Conservation (phyloP, 2,888 invertebrate genomes). For the Calliphora vomitoria region DNA sequence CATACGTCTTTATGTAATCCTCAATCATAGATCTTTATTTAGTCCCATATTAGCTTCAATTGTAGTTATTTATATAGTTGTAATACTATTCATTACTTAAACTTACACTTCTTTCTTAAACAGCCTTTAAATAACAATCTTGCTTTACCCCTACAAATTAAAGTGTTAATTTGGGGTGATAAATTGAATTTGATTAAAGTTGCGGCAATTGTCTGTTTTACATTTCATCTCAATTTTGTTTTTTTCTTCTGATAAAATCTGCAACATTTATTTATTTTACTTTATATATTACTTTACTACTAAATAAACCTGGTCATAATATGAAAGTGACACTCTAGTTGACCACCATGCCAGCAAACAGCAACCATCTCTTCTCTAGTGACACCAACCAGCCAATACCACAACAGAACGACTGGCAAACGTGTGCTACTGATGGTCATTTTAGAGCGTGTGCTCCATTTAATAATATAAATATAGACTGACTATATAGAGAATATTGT, state of each 20-base stretch:
- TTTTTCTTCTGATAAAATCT: slow-evolving; percentile 2
- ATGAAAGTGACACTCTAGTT: slow-evolving; percentile 28
- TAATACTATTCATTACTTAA: too few species aligned
- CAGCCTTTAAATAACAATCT: too few species aligned
- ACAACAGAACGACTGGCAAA: neutral
- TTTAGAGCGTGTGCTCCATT: slow-evolving; percentile 45
- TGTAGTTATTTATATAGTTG: too few species aligned
- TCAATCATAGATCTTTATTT: too few species aligned
- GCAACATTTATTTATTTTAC: slow-evolving; percentile 36
- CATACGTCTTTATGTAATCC: too few species aligned
- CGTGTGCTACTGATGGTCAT: slow-evolving; percentile 30
- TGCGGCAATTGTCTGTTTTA: slow-evolving; percentile 8
- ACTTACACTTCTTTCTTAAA: too few species aligned
- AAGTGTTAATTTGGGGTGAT: slow-evolving; percentile 55
- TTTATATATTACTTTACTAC: slow-evolving; percentile 5
- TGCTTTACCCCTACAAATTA: neutral
- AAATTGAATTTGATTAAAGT: slow-evolving; percentile 57
- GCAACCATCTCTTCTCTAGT: neutral
- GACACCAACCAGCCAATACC: slow-evolving; percentile 14
- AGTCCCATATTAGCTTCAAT: too few species aligned
- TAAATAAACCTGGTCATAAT: slow-evolving; percentile 31
- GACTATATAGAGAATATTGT: neutral
- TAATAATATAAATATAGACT: slow-evolving; percentile 17
- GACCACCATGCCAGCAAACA: slow-evolving; percentile 26
- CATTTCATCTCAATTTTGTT: slow-evolving; percentile 2